These are phyloP conservation scores for Oncorhynchus mykiss DNA, from an alignment of 2,113 vertebrate genomes.

Conservation along the genomic window DNA sequence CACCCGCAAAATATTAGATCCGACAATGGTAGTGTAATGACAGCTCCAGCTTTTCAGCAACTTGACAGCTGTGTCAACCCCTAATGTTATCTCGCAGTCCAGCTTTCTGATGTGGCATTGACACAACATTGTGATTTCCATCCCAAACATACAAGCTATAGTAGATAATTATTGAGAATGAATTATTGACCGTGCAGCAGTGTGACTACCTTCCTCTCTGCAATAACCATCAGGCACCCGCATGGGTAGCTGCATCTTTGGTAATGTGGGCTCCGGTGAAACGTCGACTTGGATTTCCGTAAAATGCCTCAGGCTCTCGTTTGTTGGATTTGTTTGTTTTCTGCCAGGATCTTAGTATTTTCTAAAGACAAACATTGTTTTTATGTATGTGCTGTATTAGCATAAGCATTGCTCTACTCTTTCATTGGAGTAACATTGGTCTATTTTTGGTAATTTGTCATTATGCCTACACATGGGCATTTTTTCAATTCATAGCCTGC, in stretches of 20 bases:
- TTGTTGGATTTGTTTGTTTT: background rate
- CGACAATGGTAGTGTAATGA: background rate
- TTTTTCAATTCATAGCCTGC: background rate
- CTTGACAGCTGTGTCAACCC: too few relatives aligned
- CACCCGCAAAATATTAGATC: background rate
- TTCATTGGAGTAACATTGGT: background rate
- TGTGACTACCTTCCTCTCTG: constrained; percentile 17
- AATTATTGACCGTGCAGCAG: constrained; percentile 34
- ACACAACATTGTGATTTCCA: background rate
- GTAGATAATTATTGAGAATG: constrained; percentile 25
- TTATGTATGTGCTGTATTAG: background rate
- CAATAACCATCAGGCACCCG: background rate
- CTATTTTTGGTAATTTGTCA: background rate
- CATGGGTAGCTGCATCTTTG: background rate
- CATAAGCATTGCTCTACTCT: background rate
- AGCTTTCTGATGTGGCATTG: constrained; percentile 10
- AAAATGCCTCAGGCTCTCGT: background rate
- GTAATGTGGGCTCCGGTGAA: background rate
- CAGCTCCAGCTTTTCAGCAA: background rate
- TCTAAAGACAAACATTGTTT: background rate
- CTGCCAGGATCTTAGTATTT: background rate
- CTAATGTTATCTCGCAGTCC: background rate
- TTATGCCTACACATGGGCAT: background rate
- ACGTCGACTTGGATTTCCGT: background rate
- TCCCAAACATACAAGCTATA: constrained; percentile 6